phyloP scores from a whole-genome alignment of 2,797 vertebrate genomes.

The Ara ararauna region DNA sequence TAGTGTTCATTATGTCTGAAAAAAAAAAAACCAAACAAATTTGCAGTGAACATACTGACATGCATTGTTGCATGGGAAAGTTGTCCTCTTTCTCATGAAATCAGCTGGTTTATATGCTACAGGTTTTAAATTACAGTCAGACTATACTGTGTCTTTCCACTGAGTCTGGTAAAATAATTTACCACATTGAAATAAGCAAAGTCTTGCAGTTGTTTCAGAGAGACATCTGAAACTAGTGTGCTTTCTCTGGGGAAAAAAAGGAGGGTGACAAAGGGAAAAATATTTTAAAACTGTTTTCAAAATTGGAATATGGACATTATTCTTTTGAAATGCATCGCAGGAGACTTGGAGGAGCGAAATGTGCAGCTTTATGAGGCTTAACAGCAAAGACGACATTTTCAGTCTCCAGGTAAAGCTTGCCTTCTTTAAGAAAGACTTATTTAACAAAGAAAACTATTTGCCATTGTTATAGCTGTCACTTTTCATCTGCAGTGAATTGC shows the following conservation, averaged over 20 bases:
- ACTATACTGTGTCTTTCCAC: not conserved
- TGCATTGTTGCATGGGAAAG: not conserved
- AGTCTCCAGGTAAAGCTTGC: not conserved
- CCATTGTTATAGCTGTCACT: not conserved
- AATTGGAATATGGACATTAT: not conserved
- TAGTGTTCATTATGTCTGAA: not conserved
- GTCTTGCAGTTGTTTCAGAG: not conserved
- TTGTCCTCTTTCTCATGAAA: not conserved
- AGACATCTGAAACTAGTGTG: not conserved
- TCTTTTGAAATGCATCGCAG: not conserved
- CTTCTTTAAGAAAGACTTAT: not conserved
- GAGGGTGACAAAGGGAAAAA: fast-evolving
- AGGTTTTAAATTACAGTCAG: not conserved
- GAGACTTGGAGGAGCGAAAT: not conserved
- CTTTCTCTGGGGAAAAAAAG: not conserved
- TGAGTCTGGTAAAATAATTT: not conserved
- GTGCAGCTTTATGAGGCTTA: not conserved
- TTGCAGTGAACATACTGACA: not conserved
- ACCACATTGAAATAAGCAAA: not conserved
- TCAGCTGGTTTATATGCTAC: not conserved
- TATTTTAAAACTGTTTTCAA: not conserved
- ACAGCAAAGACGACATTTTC: not conserved
- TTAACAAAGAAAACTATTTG: not conserved
- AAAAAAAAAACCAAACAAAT: fast-evolving
- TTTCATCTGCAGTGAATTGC: not conserved